Percentiles rank a stretch among this genome's conserved stretches.
Conservation (phyloP, 2,888 invertebrate species). For the Zhengitettix transpicula region DNA sequence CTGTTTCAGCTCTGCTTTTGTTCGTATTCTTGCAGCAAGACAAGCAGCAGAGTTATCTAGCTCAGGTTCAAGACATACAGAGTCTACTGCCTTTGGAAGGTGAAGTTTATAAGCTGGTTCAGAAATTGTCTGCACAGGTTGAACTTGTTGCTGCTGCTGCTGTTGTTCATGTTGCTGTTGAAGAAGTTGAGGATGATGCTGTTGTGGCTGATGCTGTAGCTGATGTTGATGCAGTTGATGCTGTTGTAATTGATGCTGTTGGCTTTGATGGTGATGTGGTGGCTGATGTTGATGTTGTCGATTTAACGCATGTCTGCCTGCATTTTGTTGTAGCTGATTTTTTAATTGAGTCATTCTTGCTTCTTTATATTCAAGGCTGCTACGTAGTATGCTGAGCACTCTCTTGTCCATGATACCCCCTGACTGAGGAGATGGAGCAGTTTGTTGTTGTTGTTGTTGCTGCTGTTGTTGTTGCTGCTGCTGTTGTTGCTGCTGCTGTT, state of each 20-base stretch:
- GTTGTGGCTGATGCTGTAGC: background rate
- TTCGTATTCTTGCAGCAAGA: conserved; percentile 56
- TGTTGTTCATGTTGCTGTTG: conserved; percentile 9
- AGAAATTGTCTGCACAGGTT: conserved; percentile 5
- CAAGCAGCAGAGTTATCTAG: conserved; percentile 41
- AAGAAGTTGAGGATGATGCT: conserved; percentile 1
- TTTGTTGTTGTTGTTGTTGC: background rate
- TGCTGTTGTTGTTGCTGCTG: background rate
- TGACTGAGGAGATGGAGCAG: background rate
- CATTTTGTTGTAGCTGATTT: conserved; percentile 34
- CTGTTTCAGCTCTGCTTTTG: conserved; percentile 67
- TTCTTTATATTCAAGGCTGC: conserved; percentile 47
- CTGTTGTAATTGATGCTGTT: conserved; percentile 2
- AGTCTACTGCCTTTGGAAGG: conserved; percentile 5
- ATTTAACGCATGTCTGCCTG: conserved; percentile 7
- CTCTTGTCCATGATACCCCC: conserved; percentile 41
- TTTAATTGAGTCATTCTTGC: conserved; percentile 28
- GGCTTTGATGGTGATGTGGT: background rate
- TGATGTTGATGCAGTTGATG: background rate
- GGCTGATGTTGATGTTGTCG: background rate
- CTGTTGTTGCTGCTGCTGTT: background rate
- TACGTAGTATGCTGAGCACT: conserved; percentile 51
- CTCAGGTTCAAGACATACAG: conserved; percentile 6
- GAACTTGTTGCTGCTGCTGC: conserved; percentile 2
- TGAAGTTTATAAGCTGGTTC: conserved; percentile 4